Percentiles rank a stretch among this genome's conserved stretches.
These are phyloP conservation scores for Jaculus jaculus DNA, from an alignment of 2,113 vertebrate genomes.

Conservation along the genomic window DNA sequence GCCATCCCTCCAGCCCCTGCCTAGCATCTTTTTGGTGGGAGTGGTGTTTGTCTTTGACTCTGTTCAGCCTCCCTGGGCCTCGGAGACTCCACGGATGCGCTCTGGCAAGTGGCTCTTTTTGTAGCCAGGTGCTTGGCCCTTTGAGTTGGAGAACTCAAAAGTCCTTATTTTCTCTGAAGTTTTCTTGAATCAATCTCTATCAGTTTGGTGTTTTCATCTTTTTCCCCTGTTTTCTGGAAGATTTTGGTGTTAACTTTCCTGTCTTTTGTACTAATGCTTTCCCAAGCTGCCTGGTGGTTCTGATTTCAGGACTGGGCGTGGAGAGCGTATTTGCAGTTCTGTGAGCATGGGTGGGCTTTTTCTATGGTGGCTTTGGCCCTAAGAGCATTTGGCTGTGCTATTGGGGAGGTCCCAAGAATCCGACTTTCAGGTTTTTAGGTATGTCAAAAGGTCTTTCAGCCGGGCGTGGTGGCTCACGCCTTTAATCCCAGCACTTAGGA, in stretches of 20 bases:
- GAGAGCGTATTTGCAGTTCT: neutral
- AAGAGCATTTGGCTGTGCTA: neutral
- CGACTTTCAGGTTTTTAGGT: neutral
- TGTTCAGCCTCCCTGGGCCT: constrained; percentile 13
- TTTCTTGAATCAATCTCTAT: neutral
- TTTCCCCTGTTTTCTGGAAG: neutral
- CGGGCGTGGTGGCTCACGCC: neutral
- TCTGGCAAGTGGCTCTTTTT: neutral
- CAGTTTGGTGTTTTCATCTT: neutral
- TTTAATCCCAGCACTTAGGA: too few species aligned
- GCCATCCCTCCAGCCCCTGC: neutral
- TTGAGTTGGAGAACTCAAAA: neutral
- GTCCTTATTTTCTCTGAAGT: neutral
- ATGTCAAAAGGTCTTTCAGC: neutral
- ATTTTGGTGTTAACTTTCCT: neutral
- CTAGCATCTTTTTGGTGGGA: neutral
- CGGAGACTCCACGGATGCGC: neutral
- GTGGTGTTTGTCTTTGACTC: constrained; percentile 27
- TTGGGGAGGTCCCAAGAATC: neutral
- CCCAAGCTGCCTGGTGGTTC: neutral
- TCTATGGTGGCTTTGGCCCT: neutral
- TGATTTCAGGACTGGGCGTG: neutral
- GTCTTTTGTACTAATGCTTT: constrained; percentile 16
- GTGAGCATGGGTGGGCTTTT: neutral
- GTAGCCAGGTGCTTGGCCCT: neutral